A percentile compares a stretch with the other conserved stretches of the same genome.
phyloP scores from a whole-genome alignment of 2,113 vertebrate species.

The Benitochromis conjunctus region DNA sequence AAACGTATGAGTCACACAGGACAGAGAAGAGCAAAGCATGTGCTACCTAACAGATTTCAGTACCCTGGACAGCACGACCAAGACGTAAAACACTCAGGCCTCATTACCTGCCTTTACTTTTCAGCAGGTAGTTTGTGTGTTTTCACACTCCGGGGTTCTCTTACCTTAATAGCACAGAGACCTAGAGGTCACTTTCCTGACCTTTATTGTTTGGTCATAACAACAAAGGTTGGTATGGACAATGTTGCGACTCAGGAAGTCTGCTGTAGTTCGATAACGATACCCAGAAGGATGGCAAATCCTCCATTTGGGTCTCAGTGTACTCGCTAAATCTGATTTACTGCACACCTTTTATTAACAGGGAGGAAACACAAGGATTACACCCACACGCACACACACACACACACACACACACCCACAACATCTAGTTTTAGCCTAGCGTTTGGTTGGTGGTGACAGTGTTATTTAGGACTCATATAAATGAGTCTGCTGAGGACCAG shows the following conservation, averaged over 20 bases:
- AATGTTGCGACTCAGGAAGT: not conserved
- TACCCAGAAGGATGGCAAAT: not conserved
- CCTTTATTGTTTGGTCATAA: not conserved
- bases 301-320: not conserved
- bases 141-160: not conserved
- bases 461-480: constrained; percentile 31
- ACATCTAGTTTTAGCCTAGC: not conserved
- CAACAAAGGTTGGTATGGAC: not conserved
- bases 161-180: not conserved
- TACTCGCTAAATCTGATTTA: constrained; percentile 32
- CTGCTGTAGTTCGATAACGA: not conserved
- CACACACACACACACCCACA: not conserved
- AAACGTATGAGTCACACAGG: not conserved
- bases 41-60: not conserved
- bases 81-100: not conserved
- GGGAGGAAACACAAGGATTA: not conserved
- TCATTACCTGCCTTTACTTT: not conserved
- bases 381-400: not conserved
- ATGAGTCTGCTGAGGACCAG: not conserved
- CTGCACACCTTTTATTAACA: not conserved
- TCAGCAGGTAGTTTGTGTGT: not conserved
- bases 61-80: not conserved
- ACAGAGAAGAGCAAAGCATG: not conserved
- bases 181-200: not conserved
- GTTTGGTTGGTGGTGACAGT: not conserved